phyloP scores from a whole-genome alignment of 2,113 vertebrate genomes.

The Arvicanthis niloticus region DNA sequence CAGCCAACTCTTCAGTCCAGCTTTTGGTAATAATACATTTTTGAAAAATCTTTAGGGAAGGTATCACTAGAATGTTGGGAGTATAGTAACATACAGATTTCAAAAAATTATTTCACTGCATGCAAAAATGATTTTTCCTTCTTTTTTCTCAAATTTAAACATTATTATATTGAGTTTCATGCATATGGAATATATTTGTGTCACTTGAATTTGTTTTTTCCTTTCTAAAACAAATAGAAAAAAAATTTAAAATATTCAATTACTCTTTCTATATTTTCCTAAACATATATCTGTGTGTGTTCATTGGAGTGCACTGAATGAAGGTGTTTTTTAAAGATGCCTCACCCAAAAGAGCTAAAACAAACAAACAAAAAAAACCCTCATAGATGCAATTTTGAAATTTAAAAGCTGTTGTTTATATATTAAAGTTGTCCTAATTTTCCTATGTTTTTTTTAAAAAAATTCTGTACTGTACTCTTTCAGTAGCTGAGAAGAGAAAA shows the following conservation, averaged over 20 bases:
- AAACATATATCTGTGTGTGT: not conserved
- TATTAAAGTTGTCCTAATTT: not conserved
- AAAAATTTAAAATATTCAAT: not conserved
- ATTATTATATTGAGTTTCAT: not conserved
- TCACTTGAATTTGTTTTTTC: not conserved
- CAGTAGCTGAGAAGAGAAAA: not conserved
- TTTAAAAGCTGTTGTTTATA: not conserved
- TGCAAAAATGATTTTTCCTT: slow-evolving; percentile 1
- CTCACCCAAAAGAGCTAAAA: not conserved
- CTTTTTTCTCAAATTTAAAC: not conserved
- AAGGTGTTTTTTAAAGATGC: not conserved
- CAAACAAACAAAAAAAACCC: too few relatives aligned
- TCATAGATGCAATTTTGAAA: not conserved
- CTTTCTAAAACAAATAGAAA: not conserved
- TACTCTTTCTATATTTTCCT: not conserved
- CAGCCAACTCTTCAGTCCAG: not conserved
- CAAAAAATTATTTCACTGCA: not conserved
- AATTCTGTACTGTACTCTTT: not conserved
- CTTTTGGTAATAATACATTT: not conserved
- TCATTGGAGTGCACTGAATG: not conserved
- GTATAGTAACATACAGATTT: not conserved
- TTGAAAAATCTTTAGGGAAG: not conserved
- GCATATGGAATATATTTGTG: not conserved
- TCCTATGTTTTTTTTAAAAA: not conserved
- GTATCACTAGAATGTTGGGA: not conserved